A percentile compares a stretch with the other conserved stretches of the same genome.
phyloP scores from a whole-genome alignment of 2,888 invertebrate genomes.

The Cynaeus angustus region DNA sequence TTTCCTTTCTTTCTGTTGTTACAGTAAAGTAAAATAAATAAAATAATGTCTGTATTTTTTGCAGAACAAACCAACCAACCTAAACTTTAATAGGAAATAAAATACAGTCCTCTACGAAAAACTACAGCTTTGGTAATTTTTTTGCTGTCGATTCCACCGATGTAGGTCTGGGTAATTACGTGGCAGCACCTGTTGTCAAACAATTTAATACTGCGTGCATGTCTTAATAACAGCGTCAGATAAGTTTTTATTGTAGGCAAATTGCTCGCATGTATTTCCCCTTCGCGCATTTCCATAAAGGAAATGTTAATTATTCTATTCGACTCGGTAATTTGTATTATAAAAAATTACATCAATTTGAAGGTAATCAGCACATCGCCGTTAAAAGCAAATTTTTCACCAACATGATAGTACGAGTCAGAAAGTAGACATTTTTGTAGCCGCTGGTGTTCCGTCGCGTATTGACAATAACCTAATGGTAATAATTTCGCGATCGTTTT shows the following conservation, averaged over 20 bases:
- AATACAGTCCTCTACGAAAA: background rate
- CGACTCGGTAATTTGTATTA: slow-evolving; percentile 31
- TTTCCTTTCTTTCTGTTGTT: no score
- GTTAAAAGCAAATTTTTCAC: slow-evolving; percentile 11
- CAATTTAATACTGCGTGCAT: slow-evolving; percentile 23
- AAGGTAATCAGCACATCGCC: slow-evolving; percentile 1
- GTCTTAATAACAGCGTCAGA: slow-evolving; percentile 24
- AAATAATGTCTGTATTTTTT: no score
- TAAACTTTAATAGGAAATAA: background rate
- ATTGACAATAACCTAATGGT: slow-evolving; percentile 27
- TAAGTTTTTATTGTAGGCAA: slow-evolving; percentile 30
- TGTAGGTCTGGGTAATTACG: slow-evolving; percentile 16
- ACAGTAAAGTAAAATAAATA: no score
- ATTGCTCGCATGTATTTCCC: slow-evolving; percentile 42
- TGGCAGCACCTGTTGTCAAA: slow-evolving; percentile 18
- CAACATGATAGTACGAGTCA: background rate
- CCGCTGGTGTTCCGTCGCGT: no score
- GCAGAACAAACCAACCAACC: no score
- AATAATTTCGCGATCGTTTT: slow-evolving; percentile 48
- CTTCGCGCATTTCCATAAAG: slow-evolving; percentile 24
- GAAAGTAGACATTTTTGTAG: background rate
- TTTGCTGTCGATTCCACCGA: background rate
- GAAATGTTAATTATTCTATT: slow-evolving; percentile 41
- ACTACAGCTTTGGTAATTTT: background rate
- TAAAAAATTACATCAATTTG: slow-evolving; percentile 24